Evolutionary conservation across 37 sponge, comb jelly and placozoan genomes (phyloP).

Genomic region (Halichondria panicea): DNA sequence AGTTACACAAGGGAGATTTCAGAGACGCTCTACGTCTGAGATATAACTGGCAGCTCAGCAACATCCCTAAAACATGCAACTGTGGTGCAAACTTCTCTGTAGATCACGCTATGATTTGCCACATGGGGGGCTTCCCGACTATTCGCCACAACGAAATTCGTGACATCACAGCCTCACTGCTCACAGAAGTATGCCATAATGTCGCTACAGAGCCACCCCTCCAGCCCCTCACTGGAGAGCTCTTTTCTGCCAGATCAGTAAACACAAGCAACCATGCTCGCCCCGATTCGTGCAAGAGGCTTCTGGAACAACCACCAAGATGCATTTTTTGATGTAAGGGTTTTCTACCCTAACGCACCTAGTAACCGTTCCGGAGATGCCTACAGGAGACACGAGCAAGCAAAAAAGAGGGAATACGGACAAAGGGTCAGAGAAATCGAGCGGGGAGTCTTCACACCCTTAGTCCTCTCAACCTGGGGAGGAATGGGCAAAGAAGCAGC

Average conservation of each 20-base stretch:
- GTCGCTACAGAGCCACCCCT: slow-evolving; percentile 33
- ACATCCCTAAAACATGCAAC: slow-evolving; percentile 21
- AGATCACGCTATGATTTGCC: slow-evolving; percentile 17
- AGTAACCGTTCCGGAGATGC: slow-evolving; percentile 15
- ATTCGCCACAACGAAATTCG: slow-evolving; percentile 39
- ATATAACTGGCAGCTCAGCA: slow-evolving; percentile 28
- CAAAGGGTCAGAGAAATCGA: slow-evolving; percentile 25
- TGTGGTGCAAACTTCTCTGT: slow-evolving; percentile 35
- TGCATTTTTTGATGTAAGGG: slow-evolving; percentile 52
- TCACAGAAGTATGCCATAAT: slow-evolving; percentile 42
- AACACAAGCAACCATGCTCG: slow-evolving; percentile 27
- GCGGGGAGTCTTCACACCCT: slow-evolving; percentile 40
- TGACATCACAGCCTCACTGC: slow-evolving; percentile 35
- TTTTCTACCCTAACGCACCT: slow-evolving; percentile 44
- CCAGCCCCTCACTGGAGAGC: slow-evolving; percentile 32
- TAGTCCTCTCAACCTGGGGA: slow-evolving; percentile 31
- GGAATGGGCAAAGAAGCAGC: slow-evolving; percentile 26
- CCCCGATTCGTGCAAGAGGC: slow-evolving; percentile 26
- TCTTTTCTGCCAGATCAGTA: background rate
- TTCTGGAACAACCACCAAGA: slow-evolving; percentile 21
- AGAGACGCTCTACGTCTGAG: slow-evolving; percentile 40
- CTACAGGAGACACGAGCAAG: slow-evolving; percentile 35
- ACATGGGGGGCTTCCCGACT: slow-evolving; percentile 33
- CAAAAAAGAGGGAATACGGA: slow-evolving; percentile 12
- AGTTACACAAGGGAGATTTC: slow-evolving; percentile 23